phyloP scores from a whole-genome alignment of 1,140 invertebrate species.

The Bombus superbus region DNA sequence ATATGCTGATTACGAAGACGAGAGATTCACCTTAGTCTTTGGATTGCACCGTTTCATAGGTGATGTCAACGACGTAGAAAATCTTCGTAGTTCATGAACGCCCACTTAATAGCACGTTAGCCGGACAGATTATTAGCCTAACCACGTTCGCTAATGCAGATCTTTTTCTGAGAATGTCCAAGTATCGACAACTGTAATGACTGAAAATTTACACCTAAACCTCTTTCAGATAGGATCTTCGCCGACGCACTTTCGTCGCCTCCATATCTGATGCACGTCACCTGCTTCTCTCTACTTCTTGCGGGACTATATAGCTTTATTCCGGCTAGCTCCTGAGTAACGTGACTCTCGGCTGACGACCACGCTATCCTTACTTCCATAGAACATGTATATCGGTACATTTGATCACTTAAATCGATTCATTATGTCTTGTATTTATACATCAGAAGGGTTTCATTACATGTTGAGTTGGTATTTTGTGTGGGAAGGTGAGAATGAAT shows the following conservation, averaged over 20 bases:
- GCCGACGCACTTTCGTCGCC: conserved; percentile 56
- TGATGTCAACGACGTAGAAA: conserved; percentile 29
- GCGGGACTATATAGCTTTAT: not conserved
- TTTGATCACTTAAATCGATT: not conserved
- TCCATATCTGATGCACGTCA: conserved; percentile 37
- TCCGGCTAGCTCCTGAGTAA: not conserved
- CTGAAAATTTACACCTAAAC: conserved; percentile 56
- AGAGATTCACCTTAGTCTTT: not conserved
- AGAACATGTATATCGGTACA: not conserved
- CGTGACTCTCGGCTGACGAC: not conserved
- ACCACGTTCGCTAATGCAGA: conserved; percentile 60
- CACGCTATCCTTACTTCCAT: not conserved
- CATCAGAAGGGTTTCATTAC: too few relatives aligned
- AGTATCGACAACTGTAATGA: conserved; percentile 26
- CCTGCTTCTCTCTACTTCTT: conserved; percentile 13
- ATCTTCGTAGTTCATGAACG: conserved; percentile 23
- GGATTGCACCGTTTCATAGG: not conserved
- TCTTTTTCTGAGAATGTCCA: conserved; percentile 26
- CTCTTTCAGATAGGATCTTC: conserved; percentile 60
- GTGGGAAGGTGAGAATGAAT: too few relatives aligned
- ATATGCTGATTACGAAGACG: conserved; percentile 17
- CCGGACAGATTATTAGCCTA: conserved; percentile 58
- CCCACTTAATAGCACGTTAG: conserved; percentile 53
- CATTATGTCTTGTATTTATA: not conserved
- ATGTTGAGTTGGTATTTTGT: too few relatives aligned